Evolutionary conservation across 2,888 invertebrate species (phyloP).

Genomic region (Biston stratarius): DNA sequence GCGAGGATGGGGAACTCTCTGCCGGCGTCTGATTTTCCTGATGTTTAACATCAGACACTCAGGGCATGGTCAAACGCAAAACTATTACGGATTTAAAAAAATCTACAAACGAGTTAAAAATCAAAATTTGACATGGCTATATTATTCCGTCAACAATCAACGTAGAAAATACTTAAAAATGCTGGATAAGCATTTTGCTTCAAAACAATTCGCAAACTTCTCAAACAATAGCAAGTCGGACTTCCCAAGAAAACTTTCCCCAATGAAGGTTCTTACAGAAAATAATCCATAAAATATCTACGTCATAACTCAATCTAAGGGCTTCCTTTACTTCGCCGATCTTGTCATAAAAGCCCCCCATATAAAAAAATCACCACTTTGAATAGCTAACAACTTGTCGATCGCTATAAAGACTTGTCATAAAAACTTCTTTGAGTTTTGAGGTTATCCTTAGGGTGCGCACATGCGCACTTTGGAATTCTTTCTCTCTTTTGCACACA

Average conservation of each 20-base stretch:
- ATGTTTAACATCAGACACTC: too few relatives aligned
- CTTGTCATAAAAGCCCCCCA: conserved; percentile 51
- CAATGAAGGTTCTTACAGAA: conserved; percentile 25
- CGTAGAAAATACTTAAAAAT: too few relatives aligned
- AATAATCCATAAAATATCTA: conserved; percentile 33
- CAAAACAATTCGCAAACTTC: conserved; percentile 2
- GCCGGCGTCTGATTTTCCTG: too few relatives aligned
- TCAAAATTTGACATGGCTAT: too few relatives aligned
- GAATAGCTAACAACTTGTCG: conserved; percentile 61
- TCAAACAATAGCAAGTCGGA: conserved; percentile 5
- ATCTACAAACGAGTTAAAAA: too few relatives aligned
- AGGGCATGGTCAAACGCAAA: too few relatives aligned
- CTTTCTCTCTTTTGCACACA: conserved; percentile 56
- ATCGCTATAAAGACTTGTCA: conserved; percentile 64
- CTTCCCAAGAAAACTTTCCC: conserved; percentile 12
- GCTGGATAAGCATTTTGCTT: too few relatives aligned
- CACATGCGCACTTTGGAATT: conserved; percentile 67
- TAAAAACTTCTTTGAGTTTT: conserved; percentile 68
- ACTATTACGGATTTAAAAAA: too few relatives aligned
- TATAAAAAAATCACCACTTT: conserved; percentile 56
- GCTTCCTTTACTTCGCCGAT: conserved; percentile 47
- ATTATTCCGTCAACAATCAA: too few relatives aligned
- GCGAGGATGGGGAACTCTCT: too few relatives aligned
- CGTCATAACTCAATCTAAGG: conserved; percentile 42
- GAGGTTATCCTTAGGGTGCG: conserved; percentile 59